phyloP scores from a whole-genome alignment of 2,113 vertebrate genomes.

The Anguilla rostrata region DNA sequence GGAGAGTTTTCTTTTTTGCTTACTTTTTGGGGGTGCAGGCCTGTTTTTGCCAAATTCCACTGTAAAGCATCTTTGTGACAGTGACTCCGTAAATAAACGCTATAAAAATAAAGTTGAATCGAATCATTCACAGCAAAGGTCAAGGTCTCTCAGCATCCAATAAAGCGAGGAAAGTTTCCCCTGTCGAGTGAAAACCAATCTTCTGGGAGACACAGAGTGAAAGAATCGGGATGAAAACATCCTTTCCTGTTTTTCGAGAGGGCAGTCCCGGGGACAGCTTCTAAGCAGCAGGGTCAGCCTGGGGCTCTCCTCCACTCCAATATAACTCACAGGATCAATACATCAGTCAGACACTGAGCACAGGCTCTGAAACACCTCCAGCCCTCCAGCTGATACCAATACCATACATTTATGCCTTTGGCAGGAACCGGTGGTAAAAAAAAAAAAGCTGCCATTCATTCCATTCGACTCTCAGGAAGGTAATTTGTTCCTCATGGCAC shows the following conservation, averaged over 20 bases:
- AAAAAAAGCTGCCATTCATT: constrained; percentile 78
- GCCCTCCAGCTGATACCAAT: constrained; percentile 23
- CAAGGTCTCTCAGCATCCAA: not conserved
- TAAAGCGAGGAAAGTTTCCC: not conserved
- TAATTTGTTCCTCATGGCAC: constrained; percentile 68
- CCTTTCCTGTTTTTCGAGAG: not conserved
- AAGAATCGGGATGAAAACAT: not conserved
- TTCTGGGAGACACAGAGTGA: too few relatives aligned
- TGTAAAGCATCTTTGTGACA: too few relatives aligned
- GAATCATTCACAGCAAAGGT: not conserved
- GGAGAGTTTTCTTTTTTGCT: too few relatives aligned
- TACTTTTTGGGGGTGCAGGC: too few relatives aligned
- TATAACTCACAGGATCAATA: not conserved
- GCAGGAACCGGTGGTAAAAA: constrained; percentile 65
- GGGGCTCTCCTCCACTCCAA: not conserved
- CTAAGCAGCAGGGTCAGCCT: not conserved
- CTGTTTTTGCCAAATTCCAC: too few relatives aligned
- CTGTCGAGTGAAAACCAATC: not conserved
- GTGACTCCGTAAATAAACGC: too few relatives aligned
- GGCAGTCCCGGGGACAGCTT: not conserved
- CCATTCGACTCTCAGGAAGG: constrained; percentile 70
- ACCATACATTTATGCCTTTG: constrained; percentile 78
- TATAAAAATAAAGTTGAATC: too few relatives aligned
- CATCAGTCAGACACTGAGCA: not conserved
- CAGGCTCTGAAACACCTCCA: not conserved